Percentiles rank a stretch among this genome's conserved stretches.
Evolutionary conservation across 2,113 vertebrate species (phyloP).

Genomic region (human): DNA sequence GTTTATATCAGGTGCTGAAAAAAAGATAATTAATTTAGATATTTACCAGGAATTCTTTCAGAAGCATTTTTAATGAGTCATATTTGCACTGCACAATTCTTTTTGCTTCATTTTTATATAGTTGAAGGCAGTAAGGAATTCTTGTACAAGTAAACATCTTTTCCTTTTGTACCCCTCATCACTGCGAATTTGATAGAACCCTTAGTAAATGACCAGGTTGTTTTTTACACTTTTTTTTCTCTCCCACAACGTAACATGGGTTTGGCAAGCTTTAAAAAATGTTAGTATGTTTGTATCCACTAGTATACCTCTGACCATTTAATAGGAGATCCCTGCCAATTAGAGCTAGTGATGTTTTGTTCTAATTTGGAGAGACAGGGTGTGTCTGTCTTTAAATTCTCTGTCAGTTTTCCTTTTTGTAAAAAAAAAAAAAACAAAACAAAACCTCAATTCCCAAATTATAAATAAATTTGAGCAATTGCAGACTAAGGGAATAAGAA

Average conservation of each 20-base stretch:
- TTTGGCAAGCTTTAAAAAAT: neutral
- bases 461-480: constrained; percentile 68
- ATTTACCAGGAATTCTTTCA: neutral
- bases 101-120: neutral
- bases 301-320: neutral
- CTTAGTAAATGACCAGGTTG: neutral
- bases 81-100: neutral
- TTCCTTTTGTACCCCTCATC: neutral
- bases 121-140: neutral
- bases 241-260: neutral
- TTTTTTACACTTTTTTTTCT: neutral
- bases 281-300: neutral
- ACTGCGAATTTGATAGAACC: neutral
- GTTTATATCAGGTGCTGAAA: neutral
- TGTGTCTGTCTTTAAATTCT: constrained; percentile 54
- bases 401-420: constrained; percentile 62
- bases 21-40: neutral
- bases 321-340: neutral
- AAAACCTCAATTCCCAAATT: neutral
- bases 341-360: neutral
- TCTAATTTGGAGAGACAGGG: constrained; percentile 58
- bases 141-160: neutral
- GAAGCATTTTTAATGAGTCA: neutral
- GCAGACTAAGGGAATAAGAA: constrained; percentile 56
- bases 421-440: neutral